phyloP scores from a whole-genome alignment of 2,113 vertebrate genomes.

The Muntiacus muntjak region DNA sequence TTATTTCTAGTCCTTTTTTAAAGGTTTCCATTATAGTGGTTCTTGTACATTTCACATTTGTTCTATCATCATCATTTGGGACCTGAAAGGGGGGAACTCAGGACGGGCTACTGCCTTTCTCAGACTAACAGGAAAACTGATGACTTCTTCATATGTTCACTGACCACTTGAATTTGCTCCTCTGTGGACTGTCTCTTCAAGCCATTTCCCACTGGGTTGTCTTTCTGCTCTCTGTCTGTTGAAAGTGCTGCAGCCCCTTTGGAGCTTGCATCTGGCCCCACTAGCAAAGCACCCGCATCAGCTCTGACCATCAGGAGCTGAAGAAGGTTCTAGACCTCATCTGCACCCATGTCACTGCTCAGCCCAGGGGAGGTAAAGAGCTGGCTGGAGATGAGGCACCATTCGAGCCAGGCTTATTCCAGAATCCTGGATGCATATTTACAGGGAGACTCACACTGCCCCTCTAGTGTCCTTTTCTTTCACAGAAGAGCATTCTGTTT shows the following conservation, averaged over 20 bases:
- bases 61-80: neutral
- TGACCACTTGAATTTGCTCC: neutral
- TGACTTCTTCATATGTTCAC: neutral
- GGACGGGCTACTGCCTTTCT: neutral
- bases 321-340: neutral
- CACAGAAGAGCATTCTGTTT: neutral
- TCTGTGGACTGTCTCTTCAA: neutral
- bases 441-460: neutral
- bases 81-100: neutral
- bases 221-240: neutral
- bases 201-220: neutral
- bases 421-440: neutral
- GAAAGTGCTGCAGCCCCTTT: neutral
- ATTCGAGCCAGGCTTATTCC: neutral
- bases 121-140: neutral
- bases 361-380: neutral
- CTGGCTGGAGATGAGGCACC: neutral
- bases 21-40: neutral
- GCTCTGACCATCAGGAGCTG: neutral
- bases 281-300: neutral
- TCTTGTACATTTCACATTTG: neutral
- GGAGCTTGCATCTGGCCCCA: too few species aligned
- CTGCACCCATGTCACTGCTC: neutral
- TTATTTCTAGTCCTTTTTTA: neutral
- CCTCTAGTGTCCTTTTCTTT: neutral